These are phyloP conservation scores for Trematocara macrostoma DNA, from an alignment of 2,113 vertebrate species.

Conservation along the genomic window DNA sequence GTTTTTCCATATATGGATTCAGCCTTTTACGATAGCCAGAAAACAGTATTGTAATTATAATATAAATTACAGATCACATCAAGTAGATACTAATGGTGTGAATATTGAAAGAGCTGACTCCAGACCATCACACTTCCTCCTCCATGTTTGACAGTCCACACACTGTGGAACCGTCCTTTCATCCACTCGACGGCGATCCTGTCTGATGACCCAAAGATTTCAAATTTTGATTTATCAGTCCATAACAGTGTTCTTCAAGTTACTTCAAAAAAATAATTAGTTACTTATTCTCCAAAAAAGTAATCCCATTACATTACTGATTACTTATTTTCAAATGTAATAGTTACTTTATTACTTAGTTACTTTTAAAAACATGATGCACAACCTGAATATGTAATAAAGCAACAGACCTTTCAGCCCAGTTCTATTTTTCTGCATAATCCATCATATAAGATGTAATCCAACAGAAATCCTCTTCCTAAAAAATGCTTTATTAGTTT, in stretches of 20 bases:
- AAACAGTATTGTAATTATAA: background rate
- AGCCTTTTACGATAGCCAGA: background rate
- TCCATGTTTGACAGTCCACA: background rate
- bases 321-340: background rate
- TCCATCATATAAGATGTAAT: background rate
- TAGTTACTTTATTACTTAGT: background rate
- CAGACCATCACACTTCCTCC: background rate
- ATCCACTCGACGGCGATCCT: background rate
- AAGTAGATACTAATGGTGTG: background rate
- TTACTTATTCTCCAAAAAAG: background rate
- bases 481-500: background rate
- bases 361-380: background rate
- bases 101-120: background rate
- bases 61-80: background rate
- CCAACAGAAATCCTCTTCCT: background rate
- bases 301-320: background rate
- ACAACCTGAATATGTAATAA: background rate
- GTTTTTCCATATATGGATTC: background rate
- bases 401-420: background rate
- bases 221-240: no score
- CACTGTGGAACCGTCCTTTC: background rate
- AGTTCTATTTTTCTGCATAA: background rate
- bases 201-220: fast-evolving
- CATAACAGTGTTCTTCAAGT: no score
- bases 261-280: background rate